These are phyloP conservation scores for Megaustenia siamemsis DNA, from an alignment of 2,888 invertebrate genomes.

Conservation along the genomic window DNA sequence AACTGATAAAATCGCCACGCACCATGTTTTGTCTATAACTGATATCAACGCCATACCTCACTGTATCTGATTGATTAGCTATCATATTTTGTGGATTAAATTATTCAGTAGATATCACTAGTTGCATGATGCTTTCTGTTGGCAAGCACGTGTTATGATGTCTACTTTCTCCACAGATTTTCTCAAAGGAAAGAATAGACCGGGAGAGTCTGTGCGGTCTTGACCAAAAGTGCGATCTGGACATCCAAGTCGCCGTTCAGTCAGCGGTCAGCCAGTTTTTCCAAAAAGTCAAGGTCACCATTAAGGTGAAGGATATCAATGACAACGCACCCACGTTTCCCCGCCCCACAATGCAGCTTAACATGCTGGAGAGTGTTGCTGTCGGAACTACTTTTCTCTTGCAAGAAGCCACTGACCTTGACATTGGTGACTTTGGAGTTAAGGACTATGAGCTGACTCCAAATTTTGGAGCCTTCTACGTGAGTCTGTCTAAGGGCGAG, in stretches of 20 bases:
- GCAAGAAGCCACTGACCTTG: constrained; percentile 64
- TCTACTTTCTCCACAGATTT: constrained; percentile 80
- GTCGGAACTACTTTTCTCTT: constrained; percentile 67
- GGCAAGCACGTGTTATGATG: not conserved
- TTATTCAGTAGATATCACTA: too few relatives aligned
- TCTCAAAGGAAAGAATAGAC: constrained; percentile 61
- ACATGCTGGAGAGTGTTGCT: constrained; percentile 67
- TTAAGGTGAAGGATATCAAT: constrained; percentile 74
- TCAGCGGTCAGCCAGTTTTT: constrained; percentile 69
- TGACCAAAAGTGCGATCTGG: constrained; percentile 62
- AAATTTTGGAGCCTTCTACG: constrained; percentile 61
- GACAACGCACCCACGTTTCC: constrained; percentile 75
- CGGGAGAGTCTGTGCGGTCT: constrained; percentile 67
- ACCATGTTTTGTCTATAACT: too few relatives aligned
- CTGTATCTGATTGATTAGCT: too few relatives aligned
- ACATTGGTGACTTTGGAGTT: constrained; percentile 66
- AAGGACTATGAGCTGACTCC: constrained; percentile 68
- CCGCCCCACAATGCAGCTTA: constrained; percentile 56
- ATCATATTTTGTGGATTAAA: too few relatives aligned
- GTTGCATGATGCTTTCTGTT: too few relatives aligned
- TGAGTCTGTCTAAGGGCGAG: constrained; percentile 66
- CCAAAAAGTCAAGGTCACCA: constrained; percentile 68
- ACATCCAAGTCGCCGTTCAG: constrained; percentile 68
- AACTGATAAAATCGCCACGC: too few relatives aligned
- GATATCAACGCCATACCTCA: too few relatives aligned